Evolutionary conservation across 1,140 invertebrate species (phyloP).

Genomic region (Berghia stephanieae): DNA sequence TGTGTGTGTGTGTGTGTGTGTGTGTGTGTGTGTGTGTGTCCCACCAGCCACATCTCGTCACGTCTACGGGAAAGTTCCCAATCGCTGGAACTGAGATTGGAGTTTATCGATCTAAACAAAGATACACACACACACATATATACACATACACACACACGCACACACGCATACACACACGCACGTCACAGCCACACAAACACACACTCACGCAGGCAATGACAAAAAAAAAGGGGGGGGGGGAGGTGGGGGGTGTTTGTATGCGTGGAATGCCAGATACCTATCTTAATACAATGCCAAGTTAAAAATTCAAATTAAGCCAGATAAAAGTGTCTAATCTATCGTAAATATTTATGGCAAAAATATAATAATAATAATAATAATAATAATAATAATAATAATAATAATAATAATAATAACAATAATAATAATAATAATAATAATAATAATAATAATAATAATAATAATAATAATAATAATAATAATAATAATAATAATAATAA

Average conservation of each 20-base stretch:
- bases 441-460: no score
- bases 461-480: no score
- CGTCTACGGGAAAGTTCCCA: background rate
- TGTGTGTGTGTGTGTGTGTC: constrained; percentile 25
- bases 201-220: background rate
- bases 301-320: no score
- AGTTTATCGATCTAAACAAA: background rate
- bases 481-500: no score
- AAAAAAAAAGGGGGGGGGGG: background rate
- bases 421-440: no score
- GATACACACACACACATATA: background rate
- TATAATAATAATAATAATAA: no score
- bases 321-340: no score
- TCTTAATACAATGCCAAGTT: no score
- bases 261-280: no score
- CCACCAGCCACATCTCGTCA: background rate
- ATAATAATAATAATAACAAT: no score
- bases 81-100: background rate
- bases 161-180: constrained; percentile 19
- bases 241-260: background rate
- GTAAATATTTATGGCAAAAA: no score
- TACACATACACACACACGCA: constrained; percentile 13
- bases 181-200: background rate
- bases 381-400: no score
- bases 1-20: constrained; percentile 31